Evolutionary conservation across 2,888 invertebrate genomes (phyloP), one percentile per base, ranked within the genome.

Genomic region (Eristalis intricaria): DNA sequence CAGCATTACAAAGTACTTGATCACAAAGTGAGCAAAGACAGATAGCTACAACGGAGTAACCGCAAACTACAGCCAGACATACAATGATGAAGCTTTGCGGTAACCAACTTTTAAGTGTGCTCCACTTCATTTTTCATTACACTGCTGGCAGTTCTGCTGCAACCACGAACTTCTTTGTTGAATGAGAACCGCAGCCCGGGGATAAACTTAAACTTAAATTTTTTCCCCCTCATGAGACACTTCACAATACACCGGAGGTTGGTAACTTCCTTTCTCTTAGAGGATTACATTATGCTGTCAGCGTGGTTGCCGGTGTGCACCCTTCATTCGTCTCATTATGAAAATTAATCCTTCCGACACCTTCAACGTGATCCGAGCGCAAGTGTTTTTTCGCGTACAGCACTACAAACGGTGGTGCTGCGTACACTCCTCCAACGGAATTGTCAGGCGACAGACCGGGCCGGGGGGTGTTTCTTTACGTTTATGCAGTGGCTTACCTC

Each of bases 161-260:
- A 76, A 69, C 85, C 82, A 35, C 73, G 73, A 82, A 74, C 73
- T 82, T 74, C 82, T 85, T 77, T 85, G 85, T 82, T 78, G 82
- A 82, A 82, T 85, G 77, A 85, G 82, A 77, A 81, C 82, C 76
- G 29, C 82, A 82, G 77, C 77, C 77, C 77, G 64, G 50, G 82
- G 60, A 77, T 70, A 82, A 85, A 82, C 82, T 78, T 76, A 77
- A 69, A 77, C 77, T 77, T 77, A 15, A 66, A 81, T 80, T 84
- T 61, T 43, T 43, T 79, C 60, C 70, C 23, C 40, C 68, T 50
- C 61, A 84, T n/a, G 40, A 66, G 71, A 56, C 65, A 56, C 61
- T 71, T 23, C 65, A 79, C 50, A 50, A 50, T 50, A 50, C 19
- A 50, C 50, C 50, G 50, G 50, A 50, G 50, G 50, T 74, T 69